Evolutionary conservation across 1,140 invertebrate genomes (phyloP).

Genomic region (Parasteatoda tepidariorum): DNA sequence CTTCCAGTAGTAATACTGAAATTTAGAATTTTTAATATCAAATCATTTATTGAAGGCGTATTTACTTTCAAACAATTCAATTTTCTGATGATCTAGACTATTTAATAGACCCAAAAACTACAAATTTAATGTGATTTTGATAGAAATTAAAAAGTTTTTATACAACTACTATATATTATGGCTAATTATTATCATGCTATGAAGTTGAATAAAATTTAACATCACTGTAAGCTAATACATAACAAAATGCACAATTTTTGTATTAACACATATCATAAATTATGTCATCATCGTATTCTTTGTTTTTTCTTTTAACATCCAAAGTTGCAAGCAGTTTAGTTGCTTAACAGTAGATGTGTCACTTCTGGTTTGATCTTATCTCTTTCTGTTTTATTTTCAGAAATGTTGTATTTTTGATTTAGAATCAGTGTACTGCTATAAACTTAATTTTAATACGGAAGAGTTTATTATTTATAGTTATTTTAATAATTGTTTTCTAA

Average conservation of each 20-base stretch:
- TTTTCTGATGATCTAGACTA: neutral
- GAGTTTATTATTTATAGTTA: too few relatives aligned
- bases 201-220: neutral
- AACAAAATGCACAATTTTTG: constrained; percentile 14
- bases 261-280: constrained; percentile 14
- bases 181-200: neutral
- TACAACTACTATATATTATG: neutral
- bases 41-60: too few relatives aligned
- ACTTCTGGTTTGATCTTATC: too few relatives aligned
- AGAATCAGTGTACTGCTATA: too few relatives aligned
- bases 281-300: neutral
- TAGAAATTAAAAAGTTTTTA: neutral
- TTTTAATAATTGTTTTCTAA: too few relatives aligned
- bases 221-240: neutral
- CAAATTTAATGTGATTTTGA: neutral
- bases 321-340: too few relatives aligned
- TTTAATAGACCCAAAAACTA: neutral
- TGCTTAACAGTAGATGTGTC: too few relatives aligned
- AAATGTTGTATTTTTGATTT: too few relatives aligned
- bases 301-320: too few relatives aligned
- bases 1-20: constrained; percentile 51
- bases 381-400: too few relatives aligned
- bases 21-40: constrained; percentile 21
- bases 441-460: too few relatives aligned
- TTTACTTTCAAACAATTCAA: too few relatives aligned